phyloP scores from a whole-genome alignment of 1,140 invertebrate species.

The Drosophila ercepeae region DNA sequence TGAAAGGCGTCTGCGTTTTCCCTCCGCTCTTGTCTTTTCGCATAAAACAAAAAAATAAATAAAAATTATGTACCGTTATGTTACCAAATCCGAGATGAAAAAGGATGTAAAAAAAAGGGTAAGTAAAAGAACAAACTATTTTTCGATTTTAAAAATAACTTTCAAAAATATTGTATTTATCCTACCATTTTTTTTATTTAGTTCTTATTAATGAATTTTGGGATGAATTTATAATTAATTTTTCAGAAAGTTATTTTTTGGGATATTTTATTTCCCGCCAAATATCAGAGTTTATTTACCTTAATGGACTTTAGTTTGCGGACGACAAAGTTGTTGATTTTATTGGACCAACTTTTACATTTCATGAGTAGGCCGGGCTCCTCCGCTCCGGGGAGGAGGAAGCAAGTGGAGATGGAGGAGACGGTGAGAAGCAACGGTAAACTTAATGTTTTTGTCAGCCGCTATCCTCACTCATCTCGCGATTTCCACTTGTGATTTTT shows the following conservation, averaged over 20 bases:
- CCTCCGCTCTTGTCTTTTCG: slow-evolving; percentile 12
- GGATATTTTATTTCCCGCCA: too few species aligned
- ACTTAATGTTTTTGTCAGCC: slow-evolving; percentile 33
- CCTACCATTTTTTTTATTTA: too few species aligned
- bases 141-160: too few species aligned
- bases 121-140: too few species aligned
- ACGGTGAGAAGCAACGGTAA: slow-evolving; percentile 41
- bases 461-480: slow-evolving; percentile 10
- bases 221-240: too few species aligned
- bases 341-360: slow-evolving; percentile 84
- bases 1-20: slow-evolving; percentile 49
- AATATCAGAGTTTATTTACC: slow-evolving; percentile 61
- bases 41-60: slow-evolving; percentile 20
- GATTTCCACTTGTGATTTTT: slow-evolving; percentile 4
- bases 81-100: not conserved
- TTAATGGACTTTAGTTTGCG: slow-evolving; percentile 78
- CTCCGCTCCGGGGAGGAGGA: slow-evolving; percentile 16
- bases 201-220: too few species aligned
- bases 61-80: too few species aligned
- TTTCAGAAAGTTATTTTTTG: too few species aligned
- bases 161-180: too few species aligned
- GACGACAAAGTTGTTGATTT: slow-evolving; percentile 83
- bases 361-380: slow-evolving; percentile 79
- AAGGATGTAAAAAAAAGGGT: too few species aligned
- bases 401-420: not conserved